Evolutionary conservation across 2,113 vertebrate species (phyloP), one percentile per base, ranked within the genome.

Genomic region (Dromas ardeola): DNA sequence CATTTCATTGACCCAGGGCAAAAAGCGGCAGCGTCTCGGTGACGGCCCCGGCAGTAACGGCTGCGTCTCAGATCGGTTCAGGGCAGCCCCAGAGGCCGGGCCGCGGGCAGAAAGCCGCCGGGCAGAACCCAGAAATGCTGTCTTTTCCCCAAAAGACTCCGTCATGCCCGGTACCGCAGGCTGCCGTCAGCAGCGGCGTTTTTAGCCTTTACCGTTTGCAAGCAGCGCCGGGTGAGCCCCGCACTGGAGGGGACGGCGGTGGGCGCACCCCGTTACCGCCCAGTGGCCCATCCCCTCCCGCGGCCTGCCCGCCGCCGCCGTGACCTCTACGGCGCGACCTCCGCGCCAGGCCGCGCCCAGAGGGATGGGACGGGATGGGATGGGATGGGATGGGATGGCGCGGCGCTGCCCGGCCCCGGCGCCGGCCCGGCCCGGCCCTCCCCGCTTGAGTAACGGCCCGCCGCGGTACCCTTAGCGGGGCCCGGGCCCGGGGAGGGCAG

Each of bases 151-250:
- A 9, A 22, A 3, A 16, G 23, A 4, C 62, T 32, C 49, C 4
- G 19, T 16, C 21, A 7, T 0, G 63, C 12, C 56, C 0, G 38
- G 8, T 5, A 4, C 1, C 19, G 43, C 59, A 6, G 17, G 49
- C 23, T 38, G 27, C 2, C 4, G 3, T 3, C 53, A 23, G 61
- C 7, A 42, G 7, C 0, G 47, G 4, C 62, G 32, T 7, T 70
- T 21, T 15, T 18, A 6, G 17, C 50, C 40, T 1, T 10, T 0
- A 17, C 55, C 1, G 47, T 2, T 4, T 0, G 45, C 3, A 19
- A 17, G 36, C 45, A 3, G 25, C 47, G 26, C 53, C 7, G 20
- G 18, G 10, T 14, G 6, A 25, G 19, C 4, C 10, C 63, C 13
- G 22, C 42, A 1, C 11, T 11, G 40, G 25, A 13, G 43, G 10